Conservation (phyloP, 2,113 vertebrate species). For the Puma concolor region DNA sequence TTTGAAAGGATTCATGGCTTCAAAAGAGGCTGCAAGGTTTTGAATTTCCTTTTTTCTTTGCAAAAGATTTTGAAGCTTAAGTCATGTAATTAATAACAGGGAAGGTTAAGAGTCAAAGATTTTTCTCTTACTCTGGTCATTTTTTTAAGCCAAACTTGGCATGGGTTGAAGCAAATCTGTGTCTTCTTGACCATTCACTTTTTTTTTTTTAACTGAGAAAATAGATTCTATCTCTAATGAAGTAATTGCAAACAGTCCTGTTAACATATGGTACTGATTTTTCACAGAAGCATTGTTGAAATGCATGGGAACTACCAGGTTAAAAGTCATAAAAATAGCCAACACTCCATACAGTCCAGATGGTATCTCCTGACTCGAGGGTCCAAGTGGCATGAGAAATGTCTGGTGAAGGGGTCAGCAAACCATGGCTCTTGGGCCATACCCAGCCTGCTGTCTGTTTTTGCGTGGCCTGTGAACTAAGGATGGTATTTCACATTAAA, state of each 20-base stretch:
- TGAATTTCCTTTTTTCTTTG: conserved; percentile 69
- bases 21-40: conserved; percentile 48
- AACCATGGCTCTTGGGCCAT: background rate
- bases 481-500: background rate
- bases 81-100: conserved; percentile 68
- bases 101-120: conserved; percentile 74
- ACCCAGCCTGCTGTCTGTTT: background rate
- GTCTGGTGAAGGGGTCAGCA: background rate
- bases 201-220: conserved; percentile 62
- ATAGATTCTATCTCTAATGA: conserved; percentile 75
- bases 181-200: conserved; percentile 62
- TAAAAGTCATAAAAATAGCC: conserved; percentile 58
- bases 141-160: conserved; percentile 67
- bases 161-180: conserved; percentile 64
- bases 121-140: conserved; percentile 67
- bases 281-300: conserved; percentile 73
- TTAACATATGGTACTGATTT: conserved; percentile 74
- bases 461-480: background rate
- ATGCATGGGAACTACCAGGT: conserved; percentile 67
- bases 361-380: conserved; percentile 19
- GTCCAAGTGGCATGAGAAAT: background rate
- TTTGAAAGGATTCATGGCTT: conserved; percentile 39
- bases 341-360: conserved; percentile 27
- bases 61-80: conserved; percentile 66
- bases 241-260: conserved; percentile 71